These are phyloP conservation scores for Pseudolaguvia tuberculata DNA, from an alignment of 2,113 vertebrate species.

Conservation along the genomic window DNA sequence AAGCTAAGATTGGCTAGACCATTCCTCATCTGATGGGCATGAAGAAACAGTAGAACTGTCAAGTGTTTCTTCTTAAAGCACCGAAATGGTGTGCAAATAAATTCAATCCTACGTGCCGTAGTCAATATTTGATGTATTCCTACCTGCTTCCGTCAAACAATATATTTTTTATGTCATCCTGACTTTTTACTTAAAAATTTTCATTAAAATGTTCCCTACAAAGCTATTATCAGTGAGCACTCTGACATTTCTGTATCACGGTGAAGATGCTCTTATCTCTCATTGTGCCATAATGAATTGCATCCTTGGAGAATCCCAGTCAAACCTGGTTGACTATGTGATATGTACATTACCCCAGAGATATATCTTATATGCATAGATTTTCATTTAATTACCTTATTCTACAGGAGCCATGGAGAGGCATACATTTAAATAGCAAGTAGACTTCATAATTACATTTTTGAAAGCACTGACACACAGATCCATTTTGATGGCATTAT, in stretches of 20 bases:
- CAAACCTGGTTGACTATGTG: conserved; percentile 58
- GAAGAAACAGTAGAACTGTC: conserved; percentile 52
- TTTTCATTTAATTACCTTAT: conserved; percentile 54
- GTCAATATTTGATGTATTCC: conserved; percentile 5
- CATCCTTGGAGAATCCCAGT: conserved; percentile 56
- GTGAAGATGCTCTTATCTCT: conserved; percentile 51
- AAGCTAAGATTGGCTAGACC: conserved; percentile 48
- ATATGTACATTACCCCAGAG: conserved; percentile 59
- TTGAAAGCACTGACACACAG: conserved; percentile 44
- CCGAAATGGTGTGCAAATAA: neutral
- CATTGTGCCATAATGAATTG: conserved; percentile 49
- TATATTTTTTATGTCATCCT: neutral
- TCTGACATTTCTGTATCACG: conserved; percentile 45
- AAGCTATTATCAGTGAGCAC: conserved; percentile 29
- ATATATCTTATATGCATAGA: conserved; percentile 56
- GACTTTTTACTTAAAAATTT: conserved; percentile 32
- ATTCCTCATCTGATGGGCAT: conserved; percentile 60
- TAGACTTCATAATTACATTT: conserved; percentile 42
- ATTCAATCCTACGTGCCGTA: neutral
- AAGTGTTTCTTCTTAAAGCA: conserved; percentile 11
- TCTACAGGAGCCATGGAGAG: conserved; percentile 37
- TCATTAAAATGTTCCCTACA: conserved; percentile 25
- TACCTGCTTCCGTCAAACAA: neutral
- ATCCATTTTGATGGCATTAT: conserved; percentile 45
- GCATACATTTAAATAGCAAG: conserved; percentile 43